phyloP scores from a whole-genome alignment of 2,888 invertebrate species.

The Anthrax anthrax region DNA sequence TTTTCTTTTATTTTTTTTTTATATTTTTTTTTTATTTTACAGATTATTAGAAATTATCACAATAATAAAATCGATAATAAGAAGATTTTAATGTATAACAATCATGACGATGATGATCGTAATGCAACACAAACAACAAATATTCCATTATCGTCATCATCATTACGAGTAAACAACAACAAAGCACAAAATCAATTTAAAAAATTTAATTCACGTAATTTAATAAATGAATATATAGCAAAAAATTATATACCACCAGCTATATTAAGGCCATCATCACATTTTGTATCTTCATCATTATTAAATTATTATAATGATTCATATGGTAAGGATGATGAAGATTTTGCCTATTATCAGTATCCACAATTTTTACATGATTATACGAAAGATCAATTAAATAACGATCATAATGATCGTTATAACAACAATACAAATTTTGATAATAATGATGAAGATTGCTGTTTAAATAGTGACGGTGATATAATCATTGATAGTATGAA shows the following conservation, averaged over 20 bases:
- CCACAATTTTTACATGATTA: no score
- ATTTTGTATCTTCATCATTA: neutral
- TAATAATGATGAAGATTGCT: no score
- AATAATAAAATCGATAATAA: neutral
- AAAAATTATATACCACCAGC: slow-evolving; percentile 13
- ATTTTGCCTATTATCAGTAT: neutral
- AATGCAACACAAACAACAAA: no score
- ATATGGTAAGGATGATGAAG: slow-evolving; percentile 4
- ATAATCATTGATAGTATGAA: neutral
- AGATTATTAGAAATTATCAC: slow-evolving; percentile 3
- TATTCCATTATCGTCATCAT: no score
- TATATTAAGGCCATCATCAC: slow-evolving; percentile 12
- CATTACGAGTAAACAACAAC: neutral
- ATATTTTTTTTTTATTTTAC: slow-evolving; percentile 3
- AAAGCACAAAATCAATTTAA: neutral
- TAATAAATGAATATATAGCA: slow-evolving; percentile 15
- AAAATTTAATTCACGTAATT: slow-evolving; percentile 10
- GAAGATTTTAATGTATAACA: neutral
- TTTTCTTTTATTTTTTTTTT: neutral
- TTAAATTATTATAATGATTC: slow-evolving; percentile 11
- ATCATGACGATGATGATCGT: neutral
- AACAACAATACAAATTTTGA: no score
- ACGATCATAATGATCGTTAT: no score
- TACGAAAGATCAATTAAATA: no score
- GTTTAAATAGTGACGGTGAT: no score